These are phyloP conservation scores for Uria aalge DNA, from an alignment of 2,113 vertebrate genomes.

Conservation along the genomic window DNA sequence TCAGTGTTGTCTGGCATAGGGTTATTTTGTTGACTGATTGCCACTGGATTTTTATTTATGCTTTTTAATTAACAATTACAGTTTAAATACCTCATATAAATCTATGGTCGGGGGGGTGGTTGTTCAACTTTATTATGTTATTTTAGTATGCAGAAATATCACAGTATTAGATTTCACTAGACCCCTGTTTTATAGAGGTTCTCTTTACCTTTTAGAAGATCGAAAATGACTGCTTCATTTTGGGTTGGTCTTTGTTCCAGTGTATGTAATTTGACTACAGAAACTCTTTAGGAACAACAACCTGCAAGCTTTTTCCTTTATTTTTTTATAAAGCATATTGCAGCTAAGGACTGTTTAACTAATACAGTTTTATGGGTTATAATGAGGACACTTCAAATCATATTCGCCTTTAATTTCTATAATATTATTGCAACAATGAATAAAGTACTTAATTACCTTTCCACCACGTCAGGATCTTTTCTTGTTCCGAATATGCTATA, in stretches of 20 bases:
- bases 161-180: constrained; percentile 21
- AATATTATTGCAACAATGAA: constrained; percentile 49
- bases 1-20: constrained; percentile 21
- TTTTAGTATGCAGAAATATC: constrained; percentile 51
- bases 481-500: constrained; percentile 14
- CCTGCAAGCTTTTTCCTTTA: background rate
- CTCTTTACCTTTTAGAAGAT: background rate
- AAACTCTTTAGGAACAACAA: background rate
- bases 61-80: constrained; percentile 64
- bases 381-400: constrained; percentile 51
- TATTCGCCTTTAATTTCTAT: constrained; percentile 48
- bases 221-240: background rate
- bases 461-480: background rate
- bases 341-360: constrained; percentile 33
- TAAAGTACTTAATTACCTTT: constrained; percentile 52
- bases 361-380: constrained; percentile 44
- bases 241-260: background rate
- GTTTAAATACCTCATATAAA: constrained; percentile 52
- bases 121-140: constrained; percentile 29
- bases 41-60: constrained; percentile 49
- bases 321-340: constrained; percentile 4
- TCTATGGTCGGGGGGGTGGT: background rate
- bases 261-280: background rate
- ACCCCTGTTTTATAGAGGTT: background rate
- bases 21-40: constrained; percentile 58